Evolutionary conservation across 2,113 vertebrate species (phyloP), one percentile per base, ranked within the genome.

Genomic region (Cochlearius cochlearius): DNA sequence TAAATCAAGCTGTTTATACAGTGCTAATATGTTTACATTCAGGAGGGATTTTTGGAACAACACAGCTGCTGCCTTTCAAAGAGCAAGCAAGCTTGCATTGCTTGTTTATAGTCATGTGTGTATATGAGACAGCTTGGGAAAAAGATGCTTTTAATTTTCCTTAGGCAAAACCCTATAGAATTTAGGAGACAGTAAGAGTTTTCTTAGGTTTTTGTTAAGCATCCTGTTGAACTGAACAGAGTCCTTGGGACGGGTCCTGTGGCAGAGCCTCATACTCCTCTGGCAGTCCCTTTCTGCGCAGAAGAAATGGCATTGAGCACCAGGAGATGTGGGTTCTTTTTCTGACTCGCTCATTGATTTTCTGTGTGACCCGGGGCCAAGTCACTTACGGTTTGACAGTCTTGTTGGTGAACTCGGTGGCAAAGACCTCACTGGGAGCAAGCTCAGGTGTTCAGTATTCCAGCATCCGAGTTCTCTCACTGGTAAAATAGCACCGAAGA

Each of bases 1-100:
- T 72, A 85, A 95, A 96, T 96, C 96, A 97, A 83, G 95, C 91
- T 97, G 86, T 97, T 95, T 97, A 60, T 91, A 81, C 87, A 96
- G 93, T 92, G 91, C 77, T 96, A 93, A 97, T 96, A 97, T 93
- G 96, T 97, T 97, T 96, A 96, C 83, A 59, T 97, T 97, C 75
- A 85, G 76, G 91, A 79, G 83, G 74, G 94, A 94, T 78, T 79
- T 90, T 97, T 97, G 86, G 95, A 97, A 91, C 82, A 90, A 90
- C 84, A 79, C 95, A 98, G 95, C 97, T 96, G 93, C 90, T 95
- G 86, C 94, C 90, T 95, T 95, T 97, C 90, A 92, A 93, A 89
- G 85, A 95, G 74, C 86, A 68, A 74, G 89, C 89, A 86, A 87
- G 81, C 87, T 92, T 95, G 66, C 14, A 3, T 53, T 59, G 59